phyloP scores from a whole-genome alignment of 2,888 invertebrate genomes.

The Drosophila picticornis region DNA sequence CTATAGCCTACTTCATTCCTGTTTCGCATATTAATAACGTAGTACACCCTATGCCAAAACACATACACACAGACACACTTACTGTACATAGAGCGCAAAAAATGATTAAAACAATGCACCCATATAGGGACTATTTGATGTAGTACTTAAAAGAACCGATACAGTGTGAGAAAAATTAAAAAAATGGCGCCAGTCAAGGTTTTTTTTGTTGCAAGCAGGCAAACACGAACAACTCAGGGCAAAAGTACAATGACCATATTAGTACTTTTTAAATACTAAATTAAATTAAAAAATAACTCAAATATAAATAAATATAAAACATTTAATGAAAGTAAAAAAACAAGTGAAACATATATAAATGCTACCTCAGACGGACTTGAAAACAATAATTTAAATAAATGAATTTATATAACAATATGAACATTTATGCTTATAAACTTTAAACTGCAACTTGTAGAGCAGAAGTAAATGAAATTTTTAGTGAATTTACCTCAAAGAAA shows the following conservation, averaged over 20 bases:
- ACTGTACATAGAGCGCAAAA: conserved; percentile 61
- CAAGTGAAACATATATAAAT: conserved; percentile 60
- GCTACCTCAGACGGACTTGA: conserved; percentile 83
- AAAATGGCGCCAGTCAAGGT: conserved; percentile 68
- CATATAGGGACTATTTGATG: conserved; percentile 21
- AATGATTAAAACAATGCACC: conserved; percentile 12
- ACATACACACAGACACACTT: conserved; percentile 27
- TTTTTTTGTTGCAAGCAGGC: conserved; percentile 50
- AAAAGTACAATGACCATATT: conserved; percentile 85
- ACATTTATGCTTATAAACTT: conserved; percentile 50
- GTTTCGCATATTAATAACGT: conserved; percentile 21
- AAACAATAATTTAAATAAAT: conserved; percentile 83
- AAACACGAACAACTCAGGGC: conserved; percentile 84
- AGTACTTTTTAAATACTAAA: conserved; percentile 70
- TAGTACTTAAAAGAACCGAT: conserved; percentile 29
- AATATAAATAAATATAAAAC: conserved; percentile 33
- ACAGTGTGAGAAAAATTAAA: conserved; percentile 20
- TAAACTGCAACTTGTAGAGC: conserved; percentile 46
- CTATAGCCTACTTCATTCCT: conserved; percentile 10
- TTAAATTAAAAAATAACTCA: conserved; percentile 35
- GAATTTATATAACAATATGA: conserved; percentile 65
- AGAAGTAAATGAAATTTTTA: conserved; percentile 71
- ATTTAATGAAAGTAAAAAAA: conserved; percentile 36
- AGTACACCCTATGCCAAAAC: conserved; percentile 49
- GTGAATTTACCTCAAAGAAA: conserved; percentile 76